A percentile compares a stretch with the other conserved stretches of the same genome.
Evolutionary conservation across 2,797 vertebrate genomes (phyloP).

Genomic region (Masticophis lateralis): DNA sequence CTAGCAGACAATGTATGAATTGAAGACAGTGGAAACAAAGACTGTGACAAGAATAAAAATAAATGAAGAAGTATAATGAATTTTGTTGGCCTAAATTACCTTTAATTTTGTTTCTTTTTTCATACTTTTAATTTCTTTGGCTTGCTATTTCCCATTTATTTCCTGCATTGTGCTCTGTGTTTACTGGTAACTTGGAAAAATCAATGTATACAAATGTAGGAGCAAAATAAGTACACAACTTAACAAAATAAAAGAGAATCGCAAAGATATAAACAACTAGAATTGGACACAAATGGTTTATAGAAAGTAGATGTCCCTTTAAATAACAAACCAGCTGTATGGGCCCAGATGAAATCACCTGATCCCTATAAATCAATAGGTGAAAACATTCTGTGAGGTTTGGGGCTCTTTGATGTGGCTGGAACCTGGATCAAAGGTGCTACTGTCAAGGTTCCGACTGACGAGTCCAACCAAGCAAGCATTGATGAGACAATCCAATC

Average conservation of each 20-base stretch:
- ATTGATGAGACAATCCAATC: no score
- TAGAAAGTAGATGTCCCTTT: background rate
- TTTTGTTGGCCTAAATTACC: background rate
- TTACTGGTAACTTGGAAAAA: background rate
- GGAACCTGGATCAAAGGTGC: background rate
- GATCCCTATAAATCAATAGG: background rate
- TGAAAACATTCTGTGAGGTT: background rate
- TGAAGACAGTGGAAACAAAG: background rate
- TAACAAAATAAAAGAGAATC: background rate
- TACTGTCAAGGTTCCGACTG: background rate
- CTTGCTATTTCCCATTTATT: background rate
- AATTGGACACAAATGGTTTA: background rate
- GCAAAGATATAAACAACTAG: background rate
- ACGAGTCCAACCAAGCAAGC: no score
- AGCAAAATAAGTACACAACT: background rate
- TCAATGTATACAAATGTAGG: background rate
- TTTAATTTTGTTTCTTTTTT: background rate
- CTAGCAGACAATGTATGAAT: background rate
- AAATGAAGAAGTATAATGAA: background rate
- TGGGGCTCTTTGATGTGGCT: background rate
- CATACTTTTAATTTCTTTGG: background rate
- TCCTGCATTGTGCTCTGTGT: background rate
- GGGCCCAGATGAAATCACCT: background rate
- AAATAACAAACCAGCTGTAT: background rate
- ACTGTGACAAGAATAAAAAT: background rate